Percentiles rank a stretch among this genome's conserved stretches.
phyloP scores from a whole-genome alignment of 2,888 invertebrate species.

The Lottia scabra region DNA sequence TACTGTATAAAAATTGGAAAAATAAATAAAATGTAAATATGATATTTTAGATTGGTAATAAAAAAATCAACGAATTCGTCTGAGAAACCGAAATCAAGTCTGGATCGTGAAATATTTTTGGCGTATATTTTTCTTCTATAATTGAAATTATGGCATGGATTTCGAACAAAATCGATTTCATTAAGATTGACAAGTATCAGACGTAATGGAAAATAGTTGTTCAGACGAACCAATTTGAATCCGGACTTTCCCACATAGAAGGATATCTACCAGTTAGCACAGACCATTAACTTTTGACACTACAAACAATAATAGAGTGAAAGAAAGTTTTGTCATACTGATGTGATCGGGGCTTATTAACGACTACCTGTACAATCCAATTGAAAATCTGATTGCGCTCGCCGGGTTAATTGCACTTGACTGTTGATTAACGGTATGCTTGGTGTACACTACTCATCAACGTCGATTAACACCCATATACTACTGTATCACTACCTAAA shows the following conservation, averaged over 20 bases:
- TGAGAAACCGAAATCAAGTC: not conserved
- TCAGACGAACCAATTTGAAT: not conserved
- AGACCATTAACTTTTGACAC: conserved; percentile 3
- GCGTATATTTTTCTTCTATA: not conserved
- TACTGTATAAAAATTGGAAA: too few species aligned
- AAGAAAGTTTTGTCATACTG: not conserved
- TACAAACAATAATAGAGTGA: conserved; percentile 1
- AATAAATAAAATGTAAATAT: too few species aligned
- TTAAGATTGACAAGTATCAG: not conserved
- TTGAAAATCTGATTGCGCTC: conserved; percentile 10
- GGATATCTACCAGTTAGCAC: conserved; percentile 4
- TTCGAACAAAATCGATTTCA: not conserved
- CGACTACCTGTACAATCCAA: not conserved
- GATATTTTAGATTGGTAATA: too few species aligned
- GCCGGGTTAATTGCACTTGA: conserved; percentile 21
- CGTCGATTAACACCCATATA: conserved; percentile 18
- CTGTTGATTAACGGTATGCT: not conserved
- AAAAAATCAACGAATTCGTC: too few species aligned
- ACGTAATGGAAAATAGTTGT: not conserved
- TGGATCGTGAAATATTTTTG: not conserved
- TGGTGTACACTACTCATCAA: conserved; percentile 6
- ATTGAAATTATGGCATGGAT: conserved; percentile 7
- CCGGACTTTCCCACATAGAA: not conserved
- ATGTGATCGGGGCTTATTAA: conserved; percentile 7
- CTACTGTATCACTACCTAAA: conserved; percentile 16